Percentiles rank a stretch among this genome's conserved stretches.
phyloP scores from a whole-genome alignment of 2,113 vertebrate genomes.

The Penelope pileata region DNA sequence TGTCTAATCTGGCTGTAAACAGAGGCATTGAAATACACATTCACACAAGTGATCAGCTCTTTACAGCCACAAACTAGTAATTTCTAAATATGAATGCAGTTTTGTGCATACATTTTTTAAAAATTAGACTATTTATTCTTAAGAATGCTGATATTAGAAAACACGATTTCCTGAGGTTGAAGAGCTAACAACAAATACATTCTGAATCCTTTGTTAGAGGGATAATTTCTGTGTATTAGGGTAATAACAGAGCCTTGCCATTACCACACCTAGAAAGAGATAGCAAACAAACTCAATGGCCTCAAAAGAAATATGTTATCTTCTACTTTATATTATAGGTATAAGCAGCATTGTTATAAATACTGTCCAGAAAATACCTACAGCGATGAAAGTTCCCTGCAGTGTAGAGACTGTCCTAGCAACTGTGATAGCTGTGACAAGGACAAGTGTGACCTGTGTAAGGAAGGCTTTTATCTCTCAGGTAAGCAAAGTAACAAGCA shows the following conservation, averaged over 20 bases:
- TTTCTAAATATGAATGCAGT: not conserved
- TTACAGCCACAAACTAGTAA: not conserved
- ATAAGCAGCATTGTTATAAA: constrained; percentile 78
- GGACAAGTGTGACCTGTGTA: constrained; percentile 83
- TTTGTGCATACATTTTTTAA: not conserved
- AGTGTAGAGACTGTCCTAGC: constrained; percentile 78
- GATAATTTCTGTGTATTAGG: not conserved
- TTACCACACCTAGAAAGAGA: not conserved
- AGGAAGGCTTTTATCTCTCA: constrained; percentile 81
- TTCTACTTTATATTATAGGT: constrained; percentile 73
- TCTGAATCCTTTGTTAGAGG: not conserved
- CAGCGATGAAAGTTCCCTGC: constrained; percentile 39
- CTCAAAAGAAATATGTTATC: not conserved
- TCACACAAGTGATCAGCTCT: not conserved
- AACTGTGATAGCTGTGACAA: constrained; percentile 83
- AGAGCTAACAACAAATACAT: not conserved
- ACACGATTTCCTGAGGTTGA: not conserved
- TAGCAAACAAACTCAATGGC: not conserved
- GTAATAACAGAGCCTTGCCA: not conserved
- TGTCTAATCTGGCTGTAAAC: not conserved
- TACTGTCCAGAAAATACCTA: constrained; percentile 87
- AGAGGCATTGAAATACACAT: not conserved
- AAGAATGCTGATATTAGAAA: not conserved
- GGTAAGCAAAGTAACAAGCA: constrained; percentile 70
- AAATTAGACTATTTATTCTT: not conserved